These are phyloP conservation scores for Acleris literana DNA, from an alignment of 2,888 invertebrate species.

Conservation along the genomic window DNA sequence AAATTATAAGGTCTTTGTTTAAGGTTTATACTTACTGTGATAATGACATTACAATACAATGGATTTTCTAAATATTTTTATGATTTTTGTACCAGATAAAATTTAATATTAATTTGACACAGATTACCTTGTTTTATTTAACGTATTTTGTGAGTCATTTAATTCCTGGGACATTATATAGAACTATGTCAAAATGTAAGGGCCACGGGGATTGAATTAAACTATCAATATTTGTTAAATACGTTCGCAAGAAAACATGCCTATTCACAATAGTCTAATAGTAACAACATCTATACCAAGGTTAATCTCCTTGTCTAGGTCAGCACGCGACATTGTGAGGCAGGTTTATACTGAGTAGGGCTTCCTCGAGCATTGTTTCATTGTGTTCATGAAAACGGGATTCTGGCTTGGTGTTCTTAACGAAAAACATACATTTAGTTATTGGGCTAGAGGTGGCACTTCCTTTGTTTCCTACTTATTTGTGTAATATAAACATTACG, in stretches of 20 bases:
- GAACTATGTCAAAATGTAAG: too few species aligned
- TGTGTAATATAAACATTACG: too few species aligned
- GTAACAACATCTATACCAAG: constrained; percentile 52
- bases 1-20: constrained; percentile 1
- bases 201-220: too few species aligned
- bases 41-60: constrained; percentile 22
- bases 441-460: too few species aligned
- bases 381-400: constrained; percentile 25
- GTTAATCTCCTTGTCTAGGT: constrained; percentile 65
- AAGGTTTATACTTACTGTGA: constrained; percentile 27
- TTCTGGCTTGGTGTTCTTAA: not conserved
- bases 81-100: not conserved
- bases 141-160: not conserved
- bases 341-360: constrained; percentile 53
- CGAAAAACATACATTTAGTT: too few species aligned
- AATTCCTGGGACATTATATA: not conserved
- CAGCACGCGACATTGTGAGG: constrained; percentile 63
- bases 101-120: constrained; percentile 8
- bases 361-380: constrained; percentile 49
- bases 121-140: constrained; percentile 2
- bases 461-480: too few species aligned
- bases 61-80: not conserved
- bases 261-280: constrained; percentile 4
- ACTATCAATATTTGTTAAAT: too few species aligned
- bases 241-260: too few species aligned